These are phyloP conservation scores for Chlorops oryzae DNA, from an alignment of 1,140 invertebrate species.

Conservation along the genomic window DNA sequence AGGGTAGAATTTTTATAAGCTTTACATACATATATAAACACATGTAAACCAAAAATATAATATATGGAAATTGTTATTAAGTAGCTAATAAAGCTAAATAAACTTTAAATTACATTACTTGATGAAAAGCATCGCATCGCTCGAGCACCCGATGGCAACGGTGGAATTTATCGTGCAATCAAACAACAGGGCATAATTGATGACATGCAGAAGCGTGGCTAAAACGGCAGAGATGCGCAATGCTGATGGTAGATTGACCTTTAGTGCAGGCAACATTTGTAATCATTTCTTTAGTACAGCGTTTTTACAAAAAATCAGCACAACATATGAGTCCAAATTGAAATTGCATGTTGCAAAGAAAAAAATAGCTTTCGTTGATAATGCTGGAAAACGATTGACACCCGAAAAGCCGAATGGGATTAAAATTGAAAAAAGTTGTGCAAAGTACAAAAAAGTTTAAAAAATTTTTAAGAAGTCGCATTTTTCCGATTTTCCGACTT, in stretches of 20 bases:
- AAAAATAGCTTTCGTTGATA: conserved; percentile 86
- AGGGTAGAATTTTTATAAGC: too few relatives aligned
- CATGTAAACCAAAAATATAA: too few relatives aligned
- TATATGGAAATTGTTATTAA: too few relatives aligned
- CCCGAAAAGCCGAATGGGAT: conserved; percentile 89
- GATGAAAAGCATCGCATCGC: conserved; percentile 73
- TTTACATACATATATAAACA: too few relatives aligned
- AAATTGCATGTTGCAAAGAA: conserved; percentile 95
- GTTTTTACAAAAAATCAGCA: conserved; percentile 68
- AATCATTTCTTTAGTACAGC: conserved; percentile 93
- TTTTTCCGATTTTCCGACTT: too few relatives aligned
- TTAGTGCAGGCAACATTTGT: conserved; percentile 95
- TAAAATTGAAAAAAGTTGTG: conserved; percentile 98
- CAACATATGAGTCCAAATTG: conserved; percentile 62
- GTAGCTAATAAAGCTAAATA: too few relatives aligned
- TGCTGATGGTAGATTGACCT: conserved; percentile 73
- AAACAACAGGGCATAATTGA: conserved; percentile 68
- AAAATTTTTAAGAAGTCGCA: too few relatives aligned
- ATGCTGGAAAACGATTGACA: conserved; percentile 62
- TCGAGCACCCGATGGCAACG: conserved; percentile 95
- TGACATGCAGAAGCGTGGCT: conserved; percentile 74
- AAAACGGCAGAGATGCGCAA: conserved; percentile 77
- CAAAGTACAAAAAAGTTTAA: too few relatives aligned
- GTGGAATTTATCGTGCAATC: conserved; percentile 90
- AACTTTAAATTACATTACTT: too few relatives aligned